Evolutionary conservation across 2,113 vertebrate genomes (phyloP), one percentile per base, ranked within the genome.

Genomic region (Hydrochoerus hydrochaeris): DNA sequence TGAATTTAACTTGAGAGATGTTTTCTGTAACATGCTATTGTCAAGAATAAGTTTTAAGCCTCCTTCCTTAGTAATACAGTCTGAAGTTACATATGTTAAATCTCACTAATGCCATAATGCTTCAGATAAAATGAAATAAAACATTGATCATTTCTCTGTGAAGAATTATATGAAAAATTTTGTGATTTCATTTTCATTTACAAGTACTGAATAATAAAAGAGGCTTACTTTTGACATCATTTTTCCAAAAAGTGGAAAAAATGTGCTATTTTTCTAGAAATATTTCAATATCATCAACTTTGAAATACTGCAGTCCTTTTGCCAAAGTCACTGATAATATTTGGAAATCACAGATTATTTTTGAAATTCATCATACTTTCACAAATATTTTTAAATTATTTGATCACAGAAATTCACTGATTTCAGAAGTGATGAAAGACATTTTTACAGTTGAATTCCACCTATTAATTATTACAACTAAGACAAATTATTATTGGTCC

Each of bases 21-120:
- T 77, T 91, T 85, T 96, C 75, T 93, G 65, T 35, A 94, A 67
- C 92, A 73, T 52, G 8, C 52, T 83, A 1, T 67, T 82, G 52
- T 75, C 44, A 95, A 62, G 89, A 44, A 75, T 89, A 94, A 77
- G 41, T 95, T 90, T 91, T 95, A 85, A 75, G 78, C n/a, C 62
- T 94, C 49, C n/a, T 49, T 88, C 22, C 26, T 65, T 71, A 38
- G 41, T 93, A 69, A 77, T 41, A 83, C 38, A 86, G 22, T 46
- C 20, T 81, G 38, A 94, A 92, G 24, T 84, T 65, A 69, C 46
- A 62, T 12, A 35, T 46, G 7, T 86, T 94, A 94, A 73, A 58
- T 77, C 32, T 86, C 54, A 90, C 12, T 80, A 71, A 57, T 62
- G 41, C 67, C 35, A n/a, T 80, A 62, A n/a, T 63, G 89, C 52